These are phyloP conservation scores for Riptortus pedestris DNA, from an alignment of 1,140 invertebrate species.

Conservation along the genomic window DNA sequence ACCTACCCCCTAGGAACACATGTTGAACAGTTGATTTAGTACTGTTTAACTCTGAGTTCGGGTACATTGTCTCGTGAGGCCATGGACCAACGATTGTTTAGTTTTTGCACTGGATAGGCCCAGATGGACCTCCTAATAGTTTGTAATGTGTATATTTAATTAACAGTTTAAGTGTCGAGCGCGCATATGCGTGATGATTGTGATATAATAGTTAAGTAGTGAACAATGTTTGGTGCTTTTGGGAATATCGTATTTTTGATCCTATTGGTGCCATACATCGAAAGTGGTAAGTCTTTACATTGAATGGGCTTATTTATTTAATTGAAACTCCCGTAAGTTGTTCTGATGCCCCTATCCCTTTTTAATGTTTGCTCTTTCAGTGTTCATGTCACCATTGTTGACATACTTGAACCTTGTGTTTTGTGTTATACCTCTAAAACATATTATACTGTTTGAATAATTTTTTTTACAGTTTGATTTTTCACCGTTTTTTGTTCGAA, in stretches of 20 bases:
- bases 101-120: slow-evolving; percentile 21
- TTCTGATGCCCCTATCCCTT: too few species aligned
- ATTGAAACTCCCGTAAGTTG: too few species aligned
- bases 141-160: slow-evolving; percentile 20
- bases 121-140: slow-evolving; percentile 26
- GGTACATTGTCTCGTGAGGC: slow-evolving; percentile 9
- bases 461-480: too few species aligned
- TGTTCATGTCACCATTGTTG: too few species aligned
- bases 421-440: too few species aligned
- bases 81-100: slow-evolving; percentile 25
- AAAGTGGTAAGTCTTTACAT: slow-evolving; percentile 41
- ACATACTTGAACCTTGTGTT: too few species aligned
- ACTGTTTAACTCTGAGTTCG: not conserved
- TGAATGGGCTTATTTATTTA: too few species aligned
- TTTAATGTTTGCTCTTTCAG: too few species aligned
- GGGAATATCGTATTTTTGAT: slow-evolving; percentile 33
- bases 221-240: slow-evolving; percentile 34
- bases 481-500: too few species aligned
- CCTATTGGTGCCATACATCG: slow-evolving; percentile 41
- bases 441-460: too few species aligned
- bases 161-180: not conserved
- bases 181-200: slow-evolving; percentile 24
- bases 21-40: slow-evolving; percentile 11
- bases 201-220: slow-evolving; percentile 27
- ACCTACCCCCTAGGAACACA: not conserved